Percentiles rank a stretch among this genome's conserved stretches.
phyloP scores from a whole-genome alignment of 2,888 invertebrate species.

The Agrilus mali region DNA sequence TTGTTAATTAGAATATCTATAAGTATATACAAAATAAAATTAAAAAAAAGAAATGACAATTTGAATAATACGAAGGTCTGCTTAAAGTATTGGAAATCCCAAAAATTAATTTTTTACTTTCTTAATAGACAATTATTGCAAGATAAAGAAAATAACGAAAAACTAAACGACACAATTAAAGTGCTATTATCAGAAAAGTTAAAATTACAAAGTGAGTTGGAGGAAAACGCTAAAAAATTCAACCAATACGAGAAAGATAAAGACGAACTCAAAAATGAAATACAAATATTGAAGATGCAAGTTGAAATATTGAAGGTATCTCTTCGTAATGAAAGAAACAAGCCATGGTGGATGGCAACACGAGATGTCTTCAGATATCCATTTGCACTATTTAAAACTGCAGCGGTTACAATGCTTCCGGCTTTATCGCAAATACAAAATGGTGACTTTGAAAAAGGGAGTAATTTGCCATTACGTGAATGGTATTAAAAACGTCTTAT shows the following conservation, averaged over 20 bases:
- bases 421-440: constrained; percentile 8
- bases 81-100: too few species aligned
- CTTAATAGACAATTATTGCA: constrained; percentile 4
- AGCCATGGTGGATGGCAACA: constrained; percentile 18
- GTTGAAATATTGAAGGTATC: constrained; percentile 8
- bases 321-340: constrained; percentile 15
- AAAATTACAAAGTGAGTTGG: constrained; percentile 2
- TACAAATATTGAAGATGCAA: constrained; percentile 2
- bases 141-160: constrained; percentile 1
- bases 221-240: constrained; percentile 4
- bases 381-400: constrained; percentile 13
- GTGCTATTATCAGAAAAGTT: constrained; percentile 2
- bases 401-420: constrained; percentile 19
- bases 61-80: too few species aligned
- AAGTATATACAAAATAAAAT: too few species aligned
- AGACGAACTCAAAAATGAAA: constrained; percentile 6
- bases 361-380: constrained; percentile 17
- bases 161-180: constrained; percentile 2
- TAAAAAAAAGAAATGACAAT: too few species aligned
- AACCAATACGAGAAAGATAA: constrained; percentile 7
- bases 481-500: too few species aligned
- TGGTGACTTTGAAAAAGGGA: too few species aligned
- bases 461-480: too few species aligned
- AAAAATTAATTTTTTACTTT: too few species aligned
- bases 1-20: too few species aligned